Evolutionary conservation across 2,888 invertebrate genomes (phyloP).

Genomic region (Zonitis immaculata): DNA sequence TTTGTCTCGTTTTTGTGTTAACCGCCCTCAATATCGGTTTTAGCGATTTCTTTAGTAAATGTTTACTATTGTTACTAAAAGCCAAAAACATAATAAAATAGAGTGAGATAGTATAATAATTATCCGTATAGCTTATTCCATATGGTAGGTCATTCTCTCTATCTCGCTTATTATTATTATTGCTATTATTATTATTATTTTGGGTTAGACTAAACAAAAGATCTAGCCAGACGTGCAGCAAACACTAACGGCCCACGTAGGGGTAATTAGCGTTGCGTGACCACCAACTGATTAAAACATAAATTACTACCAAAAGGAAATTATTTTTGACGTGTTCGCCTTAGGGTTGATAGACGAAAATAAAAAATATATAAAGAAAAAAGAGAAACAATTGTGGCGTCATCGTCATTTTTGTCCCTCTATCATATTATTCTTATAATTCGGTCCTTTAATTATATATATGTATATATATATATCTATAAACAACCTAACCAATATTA

Average conservation of each 20-base stretch:
- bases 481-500: too few species aligned
- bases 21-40: neutral
- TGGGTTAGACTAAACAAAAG: constrained; percentile 27
- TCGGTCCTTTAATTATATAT: constrained; percentile 11
- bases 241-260: constrained; percentile 41
- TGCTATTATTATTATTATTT: too few species aligned
- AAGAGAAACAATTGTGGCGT: constrained; percentile 9
- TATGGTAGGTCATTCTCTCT: constrained; percentile 5
- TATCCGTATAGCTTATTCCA: constrained; percentile 4
- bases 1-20: neutral
- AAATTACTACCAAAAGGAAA: constrained; percentile 46
- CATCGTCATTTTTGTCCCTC: constrained; percentile 1
- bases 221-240: constrained; percentile 30
- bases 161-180: constrained; percentile 12
- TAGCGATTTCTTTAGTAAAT: neutral
- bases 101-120: neutral
- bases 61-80: neutral
- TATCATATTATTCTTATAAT: constrained; percentile 7
- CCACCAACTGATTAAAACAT: constrained; percentile 48
- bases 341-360: constrained; percentile 28
- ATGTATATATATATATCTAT: neutral
- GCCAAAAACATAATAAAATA: neutral
- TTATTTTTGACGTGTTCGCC: constrained; percentile 44
- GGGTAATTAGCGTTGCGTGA: constrained; percentile 49
- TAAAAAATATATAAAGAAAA: too few species aligned